Evolutionary conservation across 2,797 vertebrate species (phyloP), one percentile per base, ranked within the genome.

Genomic region (Sus cebifrons): DNA sequence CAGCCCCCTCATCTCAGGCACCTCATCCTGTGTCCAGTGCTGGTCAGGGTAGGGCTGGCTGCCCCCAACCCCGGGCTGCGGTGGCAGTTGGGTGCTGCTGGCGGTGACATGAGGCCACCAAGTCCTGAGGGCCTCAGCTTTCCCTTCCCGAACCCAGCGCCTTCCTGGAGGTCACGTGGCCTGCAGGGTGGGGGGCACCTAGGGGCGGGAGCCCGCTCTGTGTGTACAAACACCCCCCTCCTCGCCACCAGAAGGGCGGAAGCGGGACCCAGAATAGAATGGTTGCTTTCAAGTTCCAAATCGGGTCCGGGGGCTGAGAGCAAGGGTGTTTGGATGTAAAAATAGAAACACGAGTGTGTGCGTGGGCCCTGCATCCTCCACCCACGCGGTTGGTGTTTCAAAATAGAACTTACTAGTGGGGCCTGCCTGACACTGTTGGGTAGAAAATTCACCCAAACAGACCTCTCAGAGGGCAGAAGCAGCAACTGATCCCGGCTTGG

Each of bases 241-340:
- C 29, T 17, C 21, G 58, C 1, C 27, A 25, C 23, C 10, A 3
- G 3, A 0, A 2, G 62, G 25, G 58, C 64, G 78, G 96, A 97
- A 97, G 78, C 7, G 7, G 32, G 62, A 29, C 96, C 68, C 73
- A 36, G 88, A 97, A 94, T 95, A 96, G 96, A 84, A 90, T 2
- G 52, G 82, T 18, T 7, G 29, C 92, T 94, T 95, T 95, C 91
- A 74, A 78, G 91, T 74, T 95, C 96, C 88, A 88, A 78, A 86
- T 56, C 3, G 1, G 84, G 84, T 70, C 44, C 0, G 27, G 77
- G 89, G 95, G 86, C 88, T 73, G 91, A 21, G 15, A 10, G 36
- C 16, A 0, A 64, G 60, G 3, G 0, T 29, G 62, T 92, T 73
- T 78, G 86, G 52, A 5, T 54, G 1, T 70, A 92, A 97, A 97